A percentile compares a stretch with the other conserved stretches of the same genome.
Conservation (phyloP, 2,888 invertebrate genomes). For the Dynastes hyllus region DNA sequence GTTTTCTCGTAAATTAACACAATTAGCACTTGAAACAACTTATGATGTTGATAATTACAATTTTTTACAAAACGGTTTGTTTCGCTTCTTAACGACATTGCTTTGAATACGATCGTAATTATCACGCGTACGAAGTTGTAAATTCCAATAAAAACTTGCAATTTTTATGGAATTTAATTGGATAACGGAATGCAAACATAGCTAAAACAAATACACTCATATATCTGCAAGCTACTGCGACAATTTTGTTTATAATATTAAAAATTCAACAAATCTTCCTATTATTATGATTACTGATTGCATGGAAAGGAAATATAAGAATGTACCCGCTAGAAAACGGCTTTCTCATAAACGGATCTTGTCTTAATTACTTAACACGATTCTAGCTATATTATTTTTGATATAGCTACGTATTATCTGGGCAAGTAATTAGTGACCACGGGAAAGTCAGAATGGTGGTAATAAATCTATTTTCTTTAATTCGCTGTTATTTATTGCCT, state of each 20-base stretch:
- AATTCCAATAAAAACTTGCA: neutral
- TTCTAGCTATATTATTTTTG: neutral
- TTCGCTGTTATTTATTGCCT: conserved; percentile 12
- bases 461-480: conserved; percentile 20
- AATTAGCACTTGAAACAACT: too few relatives aligned
- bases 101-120: neutral
- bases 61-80: too few relatives aligned
- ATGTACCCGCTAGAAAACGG: neutral
- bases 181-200: neutral
- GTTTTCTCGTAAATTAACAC: too few relatives aligned
- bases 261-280: neutral
- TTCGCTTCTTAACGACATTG: too few relatives aligned
- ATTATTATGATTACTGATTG: neutral
- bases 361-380: neutral
- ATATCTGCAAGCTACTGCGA: neutral
- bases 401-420: neutral
- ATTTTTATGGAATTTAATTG: neutral
- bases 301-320: neutral
- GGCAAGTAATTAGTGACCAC: neutral
- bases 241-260: neutral
- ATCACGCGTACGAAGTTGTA: neutral
- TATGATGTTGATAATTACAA: too few relatives aligned
- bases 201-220: neutral
- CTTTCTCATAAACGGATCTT: conserved; percentile 5
- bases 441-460: conserved; percentile 17